Base-by-base conservation (phyloP, 1,140 invertebrate species). In the Sycophila sp. region DNA sequence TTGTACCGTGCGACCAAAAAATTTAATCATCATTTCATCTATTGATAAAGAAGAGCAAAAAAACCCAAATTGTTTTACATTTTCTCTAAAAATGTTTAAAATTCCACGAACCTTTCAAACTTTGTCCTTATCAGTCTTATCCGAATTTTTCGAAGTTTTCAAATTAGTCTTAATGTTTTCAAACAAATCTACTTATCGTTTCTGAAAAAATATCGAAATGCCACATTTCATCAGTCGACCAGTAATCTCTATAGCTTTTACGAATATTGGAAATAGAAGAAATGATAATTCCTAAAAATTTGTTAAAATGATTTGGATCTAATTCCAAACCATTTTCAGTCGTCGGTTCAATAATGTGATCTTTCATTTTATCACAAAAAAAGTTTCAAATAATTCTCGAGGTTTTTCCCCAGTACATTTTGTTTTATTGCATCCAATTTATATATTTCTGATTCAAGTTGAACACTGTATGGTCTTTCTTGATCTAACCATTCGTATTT, bases 21-120 rank as follows among this genome's bases (percentile, higher is more conserved):
- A 71, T 63, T 68, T 73, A 26, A 73, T 65, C 67, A 74, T 74
- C 19, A 71, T 56, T 69, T 74, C 63, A 64, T 73, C 66, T 60
- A 73, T 69, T 15, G 66, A 73, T 40, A 73, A 63, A 13, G 47
- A 42, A 6, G 17, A 8, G 49, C 59, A 42, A 4, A 73, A 65
- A 34, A 65, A 65, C 1, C 67, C 64, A 56, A 53, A 73, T 11
- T 70, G 38, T 36, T 28, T 17, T 55, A 69, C 59, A 34, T 69
- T 69, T 42, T 66, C 26, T 13, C 67, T 49, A 36, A 70, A 73
- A 42, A 62, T 60, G 26, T 63, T 63, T n/a, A 67, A 73, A 13
- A 73, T 4, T 63, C 62, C 65, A n/a, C 66, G 58, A 45, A 73
- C 55, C 36, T 70, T 73, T 58, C 69, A 70, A 56, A 67, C 67